Evolutionary conservation across 2,888 invertebrate genomes (phyloP).

Genomic region (Imbricaverruca yamaguchii): DNA sequence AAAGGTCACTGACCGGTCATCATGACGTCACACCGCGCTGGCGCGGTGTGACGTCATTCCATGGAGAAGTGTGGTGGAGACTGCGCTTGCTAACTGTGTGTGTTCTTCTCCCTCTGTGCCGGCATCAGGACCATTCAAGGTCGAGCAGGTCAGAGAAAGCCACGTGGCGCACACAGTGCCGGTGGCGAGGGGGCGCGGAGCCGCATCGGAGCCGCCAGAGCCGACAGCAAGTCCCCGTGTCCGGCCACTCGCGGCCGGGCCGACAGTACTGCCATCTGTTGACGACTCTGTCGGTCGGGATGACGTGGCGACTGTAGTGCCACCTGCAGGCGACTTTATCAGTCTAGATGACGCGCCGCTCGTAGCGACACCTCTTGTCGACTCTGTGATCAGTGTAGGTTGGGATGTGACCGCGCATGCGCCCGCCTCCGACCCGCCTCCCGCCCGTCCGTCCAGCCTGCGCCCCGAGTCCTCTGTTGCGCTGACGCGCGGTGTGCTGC

Average conservation of each 20-base stretch:
- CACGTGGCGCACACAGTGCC: background rate
- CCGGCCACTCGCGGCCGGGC: background rate
- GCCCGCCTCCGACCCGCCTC: constrained; percentile 29
- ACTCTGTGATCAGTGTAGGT: background rate
- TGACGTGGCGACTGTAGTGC: background rate
- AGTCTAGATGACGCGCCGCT: too few species aligned
- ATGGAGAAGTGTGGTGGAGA: background rate
- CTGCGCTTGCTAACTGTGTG: constrained; percentile 8
- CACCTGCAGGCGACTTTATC: too few species aligned
- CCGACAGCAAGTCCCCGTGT: background rate
- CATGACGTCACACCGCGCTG: constrained; percentile 15
- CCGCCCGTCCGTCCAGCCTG: constrained; percentile 26
- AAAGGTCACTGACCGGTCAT: constrained; percentile 14
- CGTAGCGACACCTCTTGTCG: background rate
- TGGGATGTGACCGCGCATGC: constrained; percentile 28
- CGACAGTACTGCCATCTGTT: background rate
- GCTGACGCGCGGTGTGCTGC: background rate
- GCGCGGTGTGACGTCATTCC: constrained; percentile 2
- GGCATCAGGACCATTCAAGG: constrained; percentile 5
- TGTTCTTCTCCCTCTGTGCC: background rate
- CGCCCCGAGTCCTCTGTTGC: background rate
- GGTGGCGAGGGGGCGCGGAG: background rate
- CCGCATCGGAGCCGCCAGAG: background rate
- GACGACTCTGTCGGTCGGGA: background rate
- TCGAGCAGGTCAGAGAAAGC: background rate